A percentile compares a stretch with the other conserved stretches of the same genome.
These are phyloP conservation scores for Drosophila saltans DNA, from an alignment of 1,140 invertebrate species.

Conservation along the genomic window DNA sequence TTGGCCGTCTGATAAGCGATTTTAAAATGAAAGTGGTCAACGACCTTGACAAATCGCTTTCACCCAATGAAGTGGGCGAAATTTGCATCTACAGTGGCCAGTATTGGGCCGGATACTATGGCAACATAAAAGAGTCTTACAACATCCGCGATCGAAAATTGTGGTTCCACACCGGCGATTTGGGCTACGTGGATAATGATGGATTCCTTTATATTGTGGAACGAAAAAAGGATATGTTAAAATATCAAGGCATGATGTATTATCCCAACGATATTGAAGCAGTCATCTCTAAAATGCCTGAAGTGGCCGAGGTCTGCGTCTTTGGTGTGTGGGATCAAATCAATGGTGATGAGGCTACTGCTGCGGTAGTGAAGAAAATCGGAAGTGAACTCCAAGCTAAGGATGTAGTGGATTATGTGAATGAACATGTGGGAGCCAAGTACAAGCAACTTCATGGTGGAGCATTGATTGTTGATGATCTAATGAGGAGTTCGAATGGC, in stretches of 20 bases:
- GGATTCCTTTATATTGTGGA: constrained; percentile 85
- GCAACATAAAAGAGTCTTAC: constrained; percentile 46
- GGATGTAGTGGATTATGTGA: constrained; percentile 62
- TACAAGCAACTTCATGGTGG: constrained; percentile 82
- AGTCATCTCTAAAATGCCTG: constrained; percentile 54
- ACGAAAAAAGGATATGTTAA: constrained; percentile 86
- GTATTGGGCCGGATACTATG: constrained; percentile 70
- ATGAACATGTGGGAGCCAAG: constrained; percentile 32
- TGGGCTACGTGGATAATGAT: constrained; percentile 85
- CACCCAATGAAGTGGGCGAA: constrained; percentile 62
- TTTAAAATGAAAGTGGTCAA: constrained; percentile 74
- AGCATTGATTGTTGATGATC: constrained; percentile 82
- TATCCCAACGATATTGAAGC: constrained; percentile 69
- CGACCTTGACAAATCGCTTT: constrained; percentile 46
- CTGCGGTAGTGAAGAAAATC: constrained; percentile 57
- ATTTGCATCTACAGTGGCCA: constrained; percentile 50
- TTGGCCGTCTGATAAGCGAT: constrained; percentile 44
- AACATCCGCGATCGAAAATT: constrained; percentile 77
- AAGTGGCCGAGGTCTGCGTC: constrained; percentile 66
- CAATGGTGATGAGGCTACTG: constrained; percentile 58
- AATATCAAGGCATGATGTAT: constrained; percentile 77
- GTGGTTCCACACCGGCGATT: constrained; percentile 88
- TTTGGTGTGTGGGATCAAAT: constrained; percentile 65
- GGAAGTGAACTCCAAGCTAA: constrained; percentile 46
- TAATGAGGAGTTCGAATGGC: constrained; percentile 71